phyloP scores from a whole-genome alignment of 37 sponge, comb jelly and placozoan genomes.

The Oscarella lobularis region DNA sequence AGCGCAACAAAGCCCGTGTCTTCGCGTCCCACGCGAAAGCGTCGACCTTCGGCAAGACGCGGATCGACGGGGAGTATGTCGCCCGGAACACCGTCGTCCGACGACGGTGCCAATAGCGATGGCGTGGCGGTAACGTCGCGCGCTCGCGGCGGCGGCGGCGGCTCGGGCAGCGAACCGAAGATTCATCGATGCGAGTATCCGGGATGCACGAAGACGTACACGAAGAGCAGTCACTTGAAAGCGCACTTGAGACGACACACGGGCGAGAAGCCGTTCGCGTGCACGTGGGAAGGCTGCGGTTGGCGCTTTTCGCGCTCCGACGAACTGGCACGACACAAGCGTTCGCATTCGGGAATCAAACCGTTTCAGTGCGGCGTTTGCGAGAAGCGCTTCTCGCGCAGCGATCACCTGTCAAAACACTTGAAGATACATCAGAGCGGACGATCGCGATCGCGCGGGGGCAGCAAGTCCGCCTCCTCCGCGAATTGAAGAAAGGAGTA shows the following conservation, averaged over 20 bases:
- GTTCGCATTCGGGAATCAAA: slow-evolving; percentile 76
- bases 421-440: slow-evolving; percentile 49
- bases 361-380: slow-evolving; percentile 74
- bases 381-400: slow-evolving; percentile 75
- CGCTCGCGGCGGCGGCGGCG: background rate
- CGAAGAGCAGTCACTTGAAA: slow-evolving; percentile 74
- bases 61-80: background rate
- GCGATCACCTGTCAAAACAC: slow-evolving; percentile 80
- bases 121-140: background rate
- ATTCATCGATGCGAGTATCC: slow-evolving; percentile 50
- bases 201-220: slow-evolving; percentile 65
- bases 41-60: background rate
- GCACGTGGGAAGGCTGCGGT: slow-evolving; percentile 73
- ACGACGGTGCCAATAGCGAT: background rate
- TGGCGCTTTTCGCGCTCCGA: slow-evolving; percentile 86
- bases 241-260: slow-evolving; percentile 81
- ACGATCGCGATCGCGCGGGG: background rate
- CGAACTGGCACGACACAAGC: slow-evolving; percentile 73
- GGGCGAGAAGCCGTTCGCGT: slow-evolving; percentile 78
- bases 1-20: background rate
- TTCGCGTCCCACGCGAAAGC: background rate
- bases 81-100: background rate
- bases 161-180: slow-evolving; percentile 4
- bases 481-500: too few relatives aligned
- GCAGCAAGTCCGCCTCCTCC: too few relatives aligned